Evolutionary conservation across 2,797 vertebrate genomes (phyloP), one percentile per base, ranked within the genome.

Genomic region (Vespertilio murinus): DNA sequence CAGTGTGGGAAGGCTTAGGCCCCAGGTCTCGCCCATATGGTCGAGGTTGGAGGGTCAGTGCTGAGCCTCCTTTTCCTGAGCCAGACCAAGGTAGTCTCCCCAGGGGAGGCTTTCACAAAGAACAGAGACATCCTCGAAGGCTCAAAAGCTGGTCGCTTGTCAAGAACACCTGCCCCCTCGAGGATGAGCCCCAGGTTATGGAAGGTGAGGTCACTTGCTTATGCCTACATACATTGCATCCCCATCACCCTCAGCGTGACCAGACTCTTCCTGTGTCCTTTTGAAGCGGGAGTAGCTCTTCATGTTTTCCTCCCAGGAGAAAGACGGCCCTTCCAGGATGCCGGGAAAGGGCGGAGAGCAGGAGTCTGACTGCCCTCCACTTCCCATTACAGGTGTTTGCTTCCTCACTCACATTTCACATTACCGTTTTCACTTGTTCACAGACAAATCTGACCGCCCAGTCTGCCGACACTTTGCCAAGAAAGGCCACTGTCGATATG

Each of bases 401-500:
- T 65, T 35, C 59, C 25, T 47, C 78, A 28, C 6, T 49, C 11
- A 20, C 1, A 28, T 94, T 86, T 92, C 91, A 88, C 88, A 80
- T 40, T 80, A 30, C 25, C 28, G 13, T 83, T 94, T 74, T 88
- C 6, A 23, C 64, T 94, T 75, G 61, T 69, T 18, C 33, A 89
- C 97, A 99, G 99, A 99, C 96, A 99, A 99, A 98, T 99, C 99
- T 30, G 98, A 98, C 95, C 98, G 99, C 73, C 98, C 99, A 0
- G 97, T 99, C 90, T 99, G 99, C 97, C 98, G 99, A 52, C 99
- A 99, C 95, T 99, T 99, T 97, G 99, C 99, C 98, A 98, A 99
- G 98, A 99, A 99, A 91, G 99, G 99, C 86, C 99, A 98, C 97
- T 99, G 99, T 97, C 98, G 99, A 77, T 99, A 99, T 4, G 99